These are phyloP conservation scores for Melanargia galathea DNA, from an alignment of 2,888 invertebrate genomes.

Conservation along the genomic window DNA sequence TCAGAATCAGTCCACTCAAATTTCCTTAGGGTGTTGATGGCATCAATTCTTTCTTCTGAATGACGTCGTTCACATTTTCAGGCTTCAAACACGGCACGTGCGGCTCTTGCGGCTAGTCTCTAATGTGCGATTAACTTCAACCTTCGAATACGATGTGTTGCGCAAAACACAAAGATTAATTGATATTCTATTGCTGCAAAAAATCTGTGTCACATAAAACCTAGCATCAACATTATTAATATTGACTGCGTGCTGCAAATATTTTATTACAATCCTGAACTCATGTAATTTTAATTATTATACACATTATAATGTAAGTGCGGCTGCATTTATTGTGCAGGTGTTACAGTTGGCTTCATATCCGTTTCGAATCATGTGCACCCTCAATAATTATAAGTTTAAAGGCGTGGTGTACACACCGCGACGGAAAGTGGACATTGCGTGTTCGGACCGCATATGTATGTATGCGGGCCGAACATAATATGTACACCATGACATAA, in stretches of 20 bases:
- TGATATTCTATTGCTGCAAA: constrained; percentile 18
- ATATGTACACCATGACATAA: too few species aligned
- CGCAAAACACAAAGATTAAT: constrained; percentile 11
- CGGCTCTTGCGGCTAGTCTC: neutral
- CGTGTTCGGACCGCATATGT: too few species aligned
- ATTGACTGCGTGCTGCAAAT: constrained; percentile 46
- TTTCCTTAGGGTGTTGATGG: too few species aligned
- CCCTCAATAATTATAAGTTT: constrained; percentile 29
- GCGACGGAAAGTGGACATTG: neutral
- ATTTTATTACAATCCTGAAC: constrained; percentile 54
- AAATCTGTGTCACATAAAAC: constrained; percentile 35
- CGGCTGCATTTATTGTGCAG: constrained; percentile 42
- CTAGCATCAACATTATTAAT: constrained; percentile 23
- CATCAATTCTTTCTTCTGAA: too few species aligned
- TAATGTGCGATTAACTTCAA: neutral
- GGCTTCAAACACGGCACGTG: neutral
- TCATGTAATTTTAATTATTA: constrained; percentile 59
- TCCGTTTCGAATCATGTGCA: constrained; percentile 31
- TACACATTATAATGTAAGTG: constrained; percentile 54
- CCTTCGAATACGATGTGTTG: constrained; percentile 6
- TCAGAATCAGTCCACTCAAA: too few species aligned
- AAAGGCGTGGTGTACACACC: neutral
- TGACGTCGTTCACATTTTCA: too few species aligned
- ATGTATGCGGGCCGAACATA: too few species aligned
- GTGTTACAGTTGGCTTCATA: constrained; percentile 34